These are phyloP conservation scores for Napeogenes inachia DNA, from an alignment of 2,888 invertebrate species.

Conservation along the genomic window DNA sequence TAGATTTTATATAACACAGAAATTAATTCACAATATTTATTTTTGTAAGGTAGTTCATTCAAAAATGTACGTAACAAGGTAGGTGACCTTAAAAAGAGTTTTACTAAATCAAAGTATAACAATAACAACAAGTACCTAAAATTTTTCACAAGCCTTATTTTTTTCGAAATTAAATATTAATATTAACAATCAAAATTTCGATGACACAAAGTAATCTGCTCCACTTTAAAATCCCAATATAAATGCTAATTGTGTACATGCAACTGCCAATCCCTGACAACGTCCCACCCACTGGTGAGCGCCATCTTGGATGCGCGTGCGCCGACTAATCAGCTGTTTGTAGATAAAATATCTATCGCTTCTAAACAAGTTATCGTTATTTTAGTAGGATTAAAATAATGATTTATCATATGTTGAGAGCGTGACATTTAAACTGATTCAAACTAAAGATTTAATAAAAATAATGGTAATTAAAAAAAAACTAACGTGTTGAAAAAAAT, in stretches of 20 bases:
- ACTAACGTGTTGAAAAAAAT: too few species aligned
- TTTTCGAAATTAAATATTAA: too few species aligned
- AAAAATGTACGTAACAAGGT: too few species aligned
- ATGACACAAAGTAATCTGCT: not conserved
- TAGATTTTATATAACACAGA: too few species aligned
- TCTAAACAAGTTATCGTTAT: constrained; percentile 7
- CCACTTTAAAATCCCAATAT: constrained; percentile 10
- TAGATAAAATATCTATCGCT: constrained; percentile 23
- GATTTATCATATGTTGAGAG: constrained; percentile 5
- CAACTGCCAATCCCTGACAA: constrained; percentile 56
- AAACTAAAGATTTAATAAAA: constrained; percentile 8
- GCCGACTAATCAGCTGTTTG: constrained; percentile 54
- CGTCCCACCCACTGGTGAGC: constrained; percentile 60
- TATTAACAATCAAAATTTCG: not conserved
- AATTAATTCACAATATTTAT: too few species aligned
- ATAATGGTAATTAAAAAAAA: too few species aligned
- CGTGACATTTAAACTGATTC: not conserved
- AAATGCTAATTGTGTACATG: constrained; percentile 23
- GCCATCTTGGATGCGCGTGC: constrained; percentile 67
- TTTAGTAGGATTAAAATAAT: constrained; percentile 4
- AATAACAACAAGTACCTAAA: too few species aligned
- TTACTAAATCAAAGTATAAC: too few species aligned
- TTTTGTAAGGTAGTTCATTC: too few species aligned
- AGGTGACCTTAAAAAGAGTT: too few species aligned
- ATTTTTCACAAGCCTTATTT: too few species aligned